These are phyloP conservation scores for Callosobruchus maculatus DNA, from an alignment of 2,888 invertebrate genomes.

Conservation along the genomic window DNA sequence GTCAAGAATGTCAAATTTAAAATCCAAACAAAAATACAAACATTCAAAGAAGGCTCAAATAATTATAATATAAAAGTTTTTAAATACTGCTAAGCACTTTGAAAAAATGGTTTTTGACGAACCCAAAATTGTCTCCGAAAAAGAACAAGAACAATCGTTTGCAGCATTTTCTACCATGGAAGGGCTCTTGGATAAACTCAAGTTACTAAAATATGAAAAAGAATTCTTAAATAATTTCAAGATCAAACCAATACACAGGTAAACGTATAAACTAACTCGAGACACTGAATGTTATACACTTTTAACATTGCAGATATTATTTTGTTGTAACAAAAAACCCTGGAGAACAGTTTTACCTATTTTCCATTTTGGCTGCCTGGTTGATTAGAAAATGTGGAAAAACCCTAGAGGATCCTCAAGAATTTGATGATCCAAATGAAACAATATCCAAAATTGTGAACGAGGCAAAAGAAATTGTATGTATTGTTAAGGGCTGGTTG, in stretches of 20 bases:
- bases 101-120: not conserved
- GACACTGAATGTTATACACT: not conserved
- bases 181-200: slow-evolving; percentile 86
- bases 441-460: slow-evolving; percentile 84
- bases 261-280: slow-evolving; percentile 28
- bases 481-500: too few species aligned
- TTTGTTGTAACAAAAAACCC: slow-evolving; percentile 85
- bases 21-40: too few species aligned
- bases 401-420: slow-evolving; percentile 85
- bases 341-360: slow-evolving; percentile 95
- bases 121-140: slow-evolving; percentile 46
- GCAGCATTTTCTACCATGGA: slow-evolving; percentile 60
- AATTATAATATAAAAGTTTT: too few species aligned
- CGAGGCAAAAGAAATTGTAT: slow-evolving; percentile 67
- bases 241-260: slow-evolving; percentile 83
- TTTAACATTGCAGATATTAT: slow-evolving; percentile 62
- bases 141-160: slow-evolving; percentile 43
- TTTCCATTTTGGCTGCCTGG: slow-evolving; percentile 91
- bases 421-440: slow-evolving; percentile 95
- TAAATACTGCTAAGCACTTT: too few species aligned
- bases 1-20: too few species aligned
- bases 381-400: slow-evolving; percentile 83
- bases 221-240: slow-evolving; percentile 79
- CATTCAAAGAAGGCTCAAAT: too few species aligned
- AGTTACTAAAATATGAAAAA: slow-evolving; percentile 85